A percentile compares a stretch with the other conserved stretches of the same genome.
phyloP scores from a whole-genome alignment of 2,113 vertebrate species.

The Strix uralensis region DNA sequence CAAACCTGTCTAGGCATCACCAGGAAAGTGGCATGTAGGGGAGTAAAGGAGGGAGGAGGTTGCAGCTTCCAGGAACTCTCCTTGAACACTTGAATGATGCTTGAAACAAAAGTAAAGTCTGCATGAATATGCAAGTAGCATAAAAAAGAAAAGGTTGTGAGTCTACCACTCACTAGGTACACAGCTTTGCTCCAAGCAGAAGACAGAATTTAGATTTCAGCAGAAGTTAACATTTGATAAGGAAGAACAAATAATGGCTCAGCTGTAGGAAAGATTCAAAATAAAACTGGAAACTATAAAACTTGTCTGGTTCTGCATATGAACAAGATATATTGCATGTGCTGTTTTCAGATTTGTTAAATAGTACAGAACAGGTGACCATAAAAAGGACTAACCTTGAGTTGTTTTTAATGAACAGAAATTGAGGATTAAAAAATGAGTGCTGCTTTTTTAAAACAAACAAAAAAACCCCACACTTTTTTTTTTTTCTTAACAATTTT shows the following conservation, averaged over 20 bases:
- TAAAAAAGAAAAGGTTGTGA: not conserved
- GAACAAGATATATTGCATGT: not conserved
- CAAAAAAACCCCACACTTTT: fast-evolving
- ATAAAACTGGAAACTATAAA: not conserved
- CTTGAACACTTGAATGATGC: not conserved
- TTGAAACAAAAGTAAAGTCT: not conserved
- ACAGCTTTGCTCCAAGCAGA: not conserved
- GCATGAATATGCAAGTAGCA: not conserved
- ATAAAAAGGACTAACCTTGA: not conserved
- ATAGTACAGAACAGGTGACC: not conserved
- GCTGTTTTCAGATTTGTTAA: not conserved
- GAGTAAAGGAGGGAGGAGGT: not conserved
- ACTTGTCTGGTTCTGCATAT: not conserved
- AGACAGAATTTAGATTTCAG: not conserved
- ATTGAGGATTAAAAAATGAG: not conserved
- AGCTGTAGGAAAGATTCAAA: not conserved
- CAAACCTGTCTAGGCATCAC: not conserved
- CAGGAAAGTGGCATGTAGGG: not conserved
- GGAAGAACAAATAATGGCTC: not conserved
- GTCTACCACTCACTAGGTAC: not conserved
- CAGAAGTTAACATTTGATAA: not conserved
- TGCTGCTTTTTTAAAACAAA: not conserved
- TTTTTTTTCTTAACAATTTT: not conserved
- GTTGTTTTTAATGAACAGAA: not conserved
- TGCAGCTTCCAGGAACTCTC: not conserved